phyloP scores from a whole-genome alignment of 2,113 vertebrate species.

The Chunga burmeisteri region DNA sequence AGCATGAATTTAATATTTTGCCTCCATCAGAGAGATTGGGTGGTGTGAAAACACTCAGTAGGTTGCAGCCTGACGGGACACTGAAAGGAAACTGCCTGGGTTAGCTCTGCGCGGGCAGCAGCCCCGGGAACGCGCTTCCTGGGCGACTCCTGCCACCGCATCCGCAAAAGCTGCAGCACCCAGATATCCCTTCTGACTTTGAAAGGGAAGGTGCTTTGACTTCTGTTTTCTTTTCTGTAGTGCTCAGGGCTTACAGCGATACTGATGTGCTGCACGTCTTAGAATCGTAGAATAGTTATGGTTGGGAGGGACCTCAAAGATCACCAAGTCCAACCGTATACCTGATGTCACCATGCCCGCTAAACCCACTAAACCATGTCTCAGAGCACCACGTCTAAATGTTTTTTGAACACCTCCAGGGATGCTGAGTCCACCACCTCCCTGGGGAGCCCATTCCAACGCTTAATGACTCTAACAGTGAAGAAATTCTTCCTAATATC shows the following conservation, averaged over 20 bases:
- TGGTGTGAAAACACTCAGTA: not conserved
- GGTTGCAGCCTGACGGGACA: not conserved
- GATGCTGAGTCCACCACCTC: no score
- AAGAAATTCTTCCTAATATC: no score
- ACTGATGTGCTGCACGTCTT: not conserved
- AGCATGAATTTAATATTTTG: not conserved
- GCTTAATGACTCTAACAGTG: no score
- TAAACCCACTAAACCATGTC: no score
- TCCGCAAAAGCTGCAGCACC: not conserved
- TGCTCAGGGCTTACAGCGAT: not conserved
- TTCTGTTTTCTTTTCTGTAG: not conserved
- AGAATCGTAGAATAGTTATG: no score
- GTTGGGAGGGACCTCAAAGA: no score
- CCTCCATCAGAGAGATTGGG: not conserved
- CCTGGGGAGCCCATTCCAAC: no score
- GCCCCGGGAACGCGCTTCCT: fast-evolving
- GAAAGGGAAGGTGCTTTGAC: not conserved
- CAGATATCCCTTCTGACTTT: not conserved
- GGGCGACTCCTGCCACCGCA: not conserved
- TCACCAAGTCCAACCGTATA: no score
- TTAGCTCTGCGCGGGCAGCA: not conserved
- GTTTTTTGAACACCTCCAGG: no score
- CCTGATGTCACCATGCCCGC: no score
- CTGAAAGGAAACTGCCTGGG: not conserved
- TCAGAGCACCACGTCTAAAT: no score